A percentile compares a stretch with the other conserved stretches of the same genome.
Evolutionary conservation across 2,888 invertebrate species (phyloP).

Genomic region (Coleophora flavipennella): DNA sequence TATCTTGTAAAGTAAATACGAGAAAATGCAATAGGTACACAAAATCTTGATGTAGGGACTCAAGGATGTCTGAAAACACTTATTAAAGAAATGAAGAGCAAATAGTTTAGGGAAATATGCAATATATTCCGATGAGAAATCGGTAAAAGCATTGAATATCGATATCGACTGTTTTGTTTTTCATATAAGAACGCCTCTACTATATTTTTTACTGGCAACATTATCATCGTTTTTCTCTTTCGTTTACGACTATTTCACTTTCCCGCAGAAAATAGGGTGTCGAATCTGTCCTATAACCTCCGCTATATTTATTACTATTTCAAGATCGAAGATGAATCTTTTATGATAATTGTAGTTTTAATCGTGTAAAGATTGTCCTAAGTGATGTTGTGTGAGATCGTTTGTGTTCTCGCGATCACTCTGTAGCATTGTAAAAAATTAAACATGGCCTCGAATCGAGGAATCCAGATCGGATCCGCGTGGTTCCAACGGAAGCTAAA

Average conservation of each 20-base stretch:
- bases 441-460: slow-evolving; percentile 91
- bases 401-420: slow-evolving; percentile 67
- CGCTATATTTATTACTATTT: slow-evolving; percentile 67
- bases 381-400: slow-evolving; percentile 73
- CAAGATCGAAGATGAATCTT: slow-evolving; percentile 75
- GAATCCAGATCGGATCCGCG: slow-evolving; percentile 95
- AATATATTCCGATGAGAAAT: no score
- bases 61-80: no score
- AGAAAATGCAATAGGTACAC: no score
- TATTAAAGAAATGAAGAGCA: no score
- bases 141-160: no score
- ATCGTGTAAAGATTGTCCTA: slow-evolving; percentile 68
- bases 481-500: slow-evolving; percentile 99
- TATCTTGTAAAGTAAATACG: no score
- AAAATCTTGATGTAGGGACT: no score
- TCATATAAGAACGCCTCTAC: no score
- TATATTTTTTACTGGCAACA: slow-evolving; percentile 50
- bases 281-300: slow-evolving; percentile 73
- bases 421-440: slow-evolving; percentile 71
- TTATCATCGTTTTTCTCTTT: slow-evolving; percentile 57
- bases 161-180: slow-evolving; percentile 1
- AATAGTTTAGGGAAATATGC: no score
- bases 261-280: slow-evolving; percentile 75
- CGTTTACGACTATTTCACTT: slow-evolving; percentile 65
- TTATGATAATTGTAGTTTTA: slow-evolving; percentile 80